phyloP scores from a whole-genome alignment of 1,140 invertebrate species.

The Zaprionus kolodkinae region DNA sequence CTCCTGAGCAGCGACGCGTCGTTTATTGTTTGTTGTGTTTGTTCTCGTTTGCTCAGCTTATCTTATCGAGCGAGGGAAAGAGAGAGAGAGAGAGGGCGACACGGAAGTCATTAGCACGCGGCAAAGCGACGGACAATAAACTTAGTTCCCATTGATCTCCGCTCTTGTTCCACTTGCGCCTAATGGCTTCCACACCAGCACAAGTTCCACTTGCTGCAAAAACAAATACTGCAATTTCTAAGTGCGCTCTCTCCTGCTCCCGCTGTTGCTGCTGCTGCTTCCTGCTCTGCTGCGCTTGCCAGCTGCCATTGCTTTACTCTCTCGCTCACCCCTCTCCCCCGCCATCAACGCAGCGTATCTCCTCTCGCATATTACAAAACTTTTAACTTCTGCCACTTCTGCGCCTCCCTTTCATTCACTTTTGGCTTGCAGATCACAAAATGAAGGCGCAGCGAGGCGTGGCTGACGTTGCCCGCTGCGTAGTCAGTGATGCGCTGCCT shows the following conservation, averaged over 20 bases:
- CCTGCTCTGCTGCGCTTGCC: conserved; percentile 3
- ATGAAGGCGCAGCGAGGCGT: neutral
- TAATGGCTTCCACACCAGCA: conserved; percentile 5
- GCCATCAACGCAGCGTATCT: neutral
- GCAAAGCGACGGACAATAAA: neutral
- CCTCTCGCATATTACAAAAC: conserved; percentile 41
- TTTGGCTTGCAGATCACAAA: conserved; percentile 2
- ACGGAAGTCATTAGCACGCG: conserved; percentile 66
- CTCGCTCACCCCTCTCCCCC: neutral
- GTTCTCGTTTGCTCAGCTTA: conserved; percentile 49
- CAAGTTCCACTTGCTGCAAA: conserved; percentile 6
- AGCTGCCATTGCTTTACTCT: conserved; percentile 13
- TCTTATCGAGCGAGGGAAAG: conserved; percentile 40
- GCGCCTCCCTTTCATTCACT: conserved; percentile 40
- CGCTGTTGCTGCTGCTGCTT: neutral
- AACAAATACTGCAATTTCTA: conserved; percentile 1
- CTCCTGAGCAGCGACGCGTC: conserved; percentile 15
- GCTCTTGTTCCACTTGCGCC: neutral
- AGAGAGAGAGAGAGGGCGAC: conserved; percentile 6
- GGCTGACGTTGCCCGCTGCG: too few relatives aligned
- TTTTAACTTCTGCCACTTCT: conserved; percentile 43
- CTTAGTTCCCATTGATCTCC: neutral
- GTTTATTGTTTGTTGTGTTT: conserved; percentile 26
- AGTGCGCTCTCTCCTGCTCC: neutral
- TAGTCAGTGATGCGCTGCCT: neutral